Base-by-base conservation (phyloP, 1,140 invertebrate species). In the Brachionus asplanchnoidis region DNA sequence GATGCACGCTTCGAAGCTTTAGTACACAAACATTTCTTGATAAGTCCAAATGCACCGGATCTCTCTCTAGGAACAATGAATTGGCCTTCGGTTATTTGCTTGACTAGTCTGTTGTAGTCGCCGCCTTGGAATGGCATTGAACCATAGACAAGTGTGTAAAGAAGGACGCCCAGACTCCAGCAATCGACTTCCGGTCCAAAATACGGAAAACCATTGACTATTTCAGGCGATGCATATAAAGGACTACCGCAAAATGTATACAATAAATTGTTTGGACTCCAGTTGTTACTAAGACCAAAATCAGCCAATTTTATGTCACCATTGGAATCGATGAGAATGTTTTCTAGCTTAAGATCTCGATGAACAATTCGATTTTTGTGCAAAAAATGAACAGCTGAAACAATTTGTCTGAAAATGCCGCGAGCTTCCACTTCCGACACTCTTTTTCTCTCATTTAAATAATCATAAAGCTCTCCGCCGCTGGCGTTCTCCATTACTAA, bases 41-140 rank as follows among this genome's bases (percentile, higher is more conserved):
- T 99, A 20, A 99, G 91, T 44, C 95, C 93, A 12, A 97, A 97
- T 7, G 97, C 97, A 86, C 95, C 93, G 86, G 97, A 97, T 44
- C 95, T 95, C 87, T 93, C 95, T 86, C 95, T 94, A 12, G 97
- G 97, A 90, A 99, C 96, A 88, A 95, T 98, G 90, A 98, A 99
- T 89, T 97, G 95, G 3, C 96, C 96, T 88, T 94, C 93, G 84
- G 96, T 97, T 87, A 99, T 99, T 90, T 99, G 97, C 90, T 95
- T 95, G 73, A 98, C 95, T 86, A 99, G 92, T 87, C 95, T 92
- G 88, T 97, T 97, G 88, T 99, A 99, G 91, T 99, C 98, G 83
- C 95, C 96, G 75, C 97, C 97, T 91, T 99, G 97, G 89, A 99
- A 99, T 28, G 97, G 97, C 97, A 99, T 99, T 86, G 97, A 95